Conservation (phyloP, 2,888 invertebrate species). For the Sialis lutaria region DNA sequence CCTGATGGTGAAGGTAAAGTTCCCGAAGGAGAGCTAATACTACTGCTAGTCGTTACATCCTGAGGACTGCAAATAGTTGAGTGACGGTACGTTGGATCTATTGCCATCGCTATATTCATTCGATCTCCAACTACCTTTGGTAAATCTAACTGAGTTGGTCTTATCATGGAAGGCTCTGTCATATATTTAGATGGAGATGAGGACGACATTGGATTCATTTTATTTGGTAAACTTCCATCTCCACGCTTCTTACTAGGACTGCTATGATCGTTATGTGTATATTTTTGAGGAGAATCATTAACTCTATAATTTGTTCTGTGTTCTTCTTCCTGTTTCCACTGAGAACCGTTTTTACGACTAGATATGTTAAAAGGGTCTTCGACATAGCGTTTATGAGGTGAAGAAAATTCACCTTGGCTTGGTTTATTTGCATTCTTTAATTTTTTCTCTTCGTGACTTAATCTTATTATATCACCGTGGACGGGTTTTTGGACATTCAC, state of each 20-base stretch:
- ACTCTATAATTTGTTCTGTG: no score
- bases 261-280: not conserved
- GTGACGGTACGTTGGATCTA: conserved; percentile 43
- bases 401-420: not conserved
- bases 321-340: no score
- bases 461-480: no score
- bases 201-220: not conserved
- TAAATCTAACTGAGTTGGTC: conserved; percentile 25
- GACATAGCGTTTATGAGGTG: no score
- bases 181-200: conserved; percentile 1
- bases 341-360: not conserved
- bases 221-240: not conserved
- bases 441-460: no score
- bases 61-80: conserved; percentile 15
- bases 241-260: not conserved
- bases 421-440: not conserved
- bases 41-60: conserved; percentile 14
- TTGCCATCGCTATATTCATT: conserved; percentile 44
- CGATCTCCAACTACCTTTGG: conserved; percentile 13
- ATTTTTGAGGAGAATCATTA: not conserved
- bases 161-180: conserved; percentile 4
- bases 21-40: not conserved
- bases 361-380: not conserved
- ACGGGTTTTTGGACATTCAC: no score
- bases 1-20: conserved; percentile 16